Conservation (phyloP, 2,113 vertebrate species). For the Candoia aspera region DNA sequence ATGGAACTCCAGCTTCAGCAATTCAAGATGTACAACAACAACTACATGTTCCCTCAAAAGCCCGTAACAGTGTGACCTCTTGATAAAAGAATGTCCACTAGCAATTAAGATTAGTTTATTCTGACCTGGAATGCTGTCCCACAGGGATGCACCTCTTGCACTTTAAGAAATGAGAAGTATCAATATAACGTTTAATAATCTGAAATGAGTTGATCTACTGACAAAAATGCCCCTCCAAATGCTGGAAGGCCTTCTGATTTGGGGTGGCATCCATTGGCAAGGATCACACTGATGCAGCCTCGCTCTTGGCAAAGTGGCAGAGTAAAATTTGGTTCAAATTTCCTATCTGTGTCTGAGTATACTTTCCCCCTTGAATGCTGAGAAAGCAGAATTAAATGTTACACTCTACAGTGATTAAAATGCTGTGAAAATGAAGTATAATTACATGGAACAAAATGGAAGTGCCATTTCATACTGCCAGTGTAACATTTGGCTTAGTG, state of each 20-base stretch:
- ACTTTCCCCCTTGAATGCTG: not conserved
- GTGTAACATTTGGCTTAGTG: not conserved
- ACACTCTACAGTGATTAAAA: not conserved
- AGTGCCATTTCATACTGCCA: not conserved
- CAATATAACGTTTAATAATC: not conserved
- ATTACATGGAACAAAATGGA: not conserved
- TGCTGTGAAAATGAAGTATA: not conserved
- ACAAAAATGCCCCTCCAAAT: not conserved
- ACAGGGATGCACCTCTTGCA: not conserved
- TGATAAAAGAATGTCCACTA: conserved; percentile 6
- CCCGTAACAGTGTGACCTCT: not conserved
- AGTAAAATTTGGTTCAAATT: not conserved
- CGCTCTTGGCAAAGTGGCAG: not conserved
- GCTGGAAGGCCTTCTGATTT: not conserved
- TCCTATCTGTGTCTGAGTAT: not conserved
- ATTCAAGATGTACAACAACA: conserved; percentile 11
- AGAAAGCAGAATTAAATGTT: not conserved
- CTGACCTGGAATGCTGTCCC: not conserved
- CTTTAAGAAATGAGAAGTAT: not conserved
- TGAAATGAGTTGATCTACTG: not conserved
- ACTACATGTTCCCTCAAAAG: conserved; percentile 6
- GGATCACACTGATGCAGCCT: not conserved
- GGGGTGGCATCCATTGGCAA: not conserved
- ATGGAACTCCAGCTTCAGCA: not conserved
- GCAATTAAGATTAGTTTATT: conserved; percentile 9